Base-by-base conservation (phyloP, 23 tunicate species). In the Styela clava region DNA sequence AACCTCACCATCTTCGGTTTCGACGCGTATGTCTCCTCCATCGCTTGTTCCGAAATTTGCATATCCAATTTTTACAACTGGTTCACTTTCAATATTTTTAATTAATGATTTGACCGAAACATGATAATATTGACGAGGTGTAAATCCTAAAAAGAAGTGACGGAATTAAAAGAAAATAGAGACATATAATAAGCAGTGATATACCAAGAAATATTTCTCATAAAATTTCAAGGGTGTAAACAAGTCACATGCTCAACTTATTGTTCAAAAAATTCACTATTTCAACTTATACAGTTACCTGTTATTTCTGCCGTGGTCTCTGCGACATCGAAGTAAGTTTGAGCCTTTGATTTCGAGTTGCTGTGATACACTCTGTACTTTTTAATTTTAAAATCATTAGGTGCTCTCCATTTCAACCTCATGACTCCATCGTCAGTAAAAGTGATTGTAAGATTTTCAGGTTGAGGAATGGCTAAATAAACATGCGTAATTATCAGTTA, bases 381-480 rank as follows among this genome's bases (percentile, higher is more conserved):
- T 24, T 25, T 24, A 16, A 36, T 18, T 0, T 44, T 1, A 0
- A 24, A 12, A 12, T 76, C 64, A 35, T 7, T 16, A 24, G 81
- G 81, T 52, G 69, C 18, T 21, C 65, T 22, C 81, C 81, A 76
- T 24, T 2, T 76, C 65, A 76, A 56, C 81, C 37, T 44, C 44
- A 76, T 52, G 24, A 31, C 27, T 22, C 81, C 81, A 27, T 76
- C 81, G 31, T 76, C 81, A 33, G 27, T 26, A 64, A 76, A 76
- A 5, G 65, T 76, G 22, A 21, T 26, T 29, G 32, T 36, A 0
- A 76, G 65, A 1, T 76, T 76, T 7, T 7, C 12, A 35, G 81
- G 81, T 76, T 51, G 63, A 37, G 81, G 81, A 5, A 76, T 44
- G 16, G 81, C 81, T 76, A 64, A 25, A 29, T 18, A 24, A 74